Conservation (phyloP, 2,888 invertebrate species). For the Eilema depressum region DNA sequence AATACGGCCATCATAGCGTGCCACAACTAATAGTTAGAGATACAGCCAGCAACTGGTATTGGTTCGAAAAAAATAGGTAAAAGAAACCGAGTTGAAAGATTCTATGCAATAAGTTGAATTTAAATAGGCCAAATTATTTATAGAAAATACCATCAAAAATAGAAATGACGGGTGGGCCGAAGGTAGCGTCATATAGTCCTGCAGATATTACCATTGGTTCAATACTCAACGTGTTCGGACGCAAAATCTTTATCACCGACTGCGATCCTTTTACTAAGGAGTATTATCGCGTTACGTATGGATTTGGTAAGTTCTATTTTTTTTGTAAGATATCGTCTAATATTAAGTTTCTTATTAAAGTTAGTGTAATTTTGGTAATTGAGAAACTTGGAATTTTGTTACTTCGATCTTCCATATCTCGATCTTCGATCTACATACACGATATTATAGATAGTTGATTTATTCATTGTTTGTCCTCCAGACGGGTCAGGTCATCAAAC, state of each 20-base stretch:
- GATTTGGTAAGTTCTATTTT: constrained; percentile 78
- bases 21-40: too few relatives aligned
- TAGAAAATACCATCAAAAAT: constrained; percentile 76
- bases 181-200: constrained; percentile 87
- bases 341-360: too few relatives aligned
- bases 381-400: not conserved
- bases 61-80: too few relatives aligned
- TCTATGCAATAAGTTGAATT: not conserved
- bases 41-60: too few relatives aligned
- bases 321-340: too few relatives aligned
- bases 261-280: constrained; percentile 95
- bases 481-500: too few relatives aligned
- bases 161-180: constrained; percentile 79
- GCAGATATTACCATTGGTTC: constrained; percentile 94
- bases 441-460: too few relatives aligned
- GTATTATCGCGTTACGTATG: constrained; percentile 92
- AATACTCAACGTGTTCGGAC: constrained; percentile 92
- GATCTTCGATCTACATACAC: too few relatives aligned
- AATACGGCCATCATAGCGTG: too few relatives aligned
- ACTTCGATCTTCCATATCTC: too few relatives aligned
- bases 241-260: constrained; percentile 92
- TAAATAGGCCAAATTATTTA: constrained; percentile 10
- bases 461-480: too few relatives aligned
- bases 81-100: not conserved
- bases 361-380: not conserved